Base-by-base conservation (phyloP, 2,113 vertebrate species). In the Xiphorhynchus elegans region DNA sequence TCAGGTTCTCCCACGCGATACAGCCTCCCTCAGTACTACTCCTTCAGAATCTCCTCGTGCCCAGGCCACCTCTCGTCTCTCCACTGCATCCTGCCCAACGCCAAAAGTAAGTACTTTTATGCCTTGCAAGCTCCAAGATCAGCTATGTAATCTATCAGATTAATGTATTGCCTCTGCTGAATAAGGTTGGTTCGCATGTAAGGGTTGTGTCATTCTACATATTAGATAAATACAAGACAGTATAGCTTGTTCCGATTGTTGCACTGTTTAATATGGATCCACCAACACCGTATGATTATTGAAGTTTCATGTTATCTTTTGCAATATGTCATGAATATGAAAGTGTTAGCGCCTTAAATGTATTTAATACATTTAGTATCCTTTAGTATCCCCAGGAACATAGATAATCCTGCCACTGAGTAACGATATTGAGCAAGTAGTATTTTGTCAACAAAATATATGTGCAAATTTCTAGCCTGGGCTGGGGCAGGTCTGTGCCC, bases 1-100 rank as follows among this genome's bases (percentile, higher is more conserved):
- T 98, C 99, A 99, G 98, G 99, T 99, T 97, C 99, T 99, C 95
- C 99, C 99, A 97, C 98, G 99, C 97, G 99, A 99, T 95, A 99
- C 99, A 42, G 99, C 99, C 76, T 99, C 99, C 96, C 99, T 99
- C 96, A 99, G 99, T 98, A 99, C 99, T 97, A 99, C 99, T 89
- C 99, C 99, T 90, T 99, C 99, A 47, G 99, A 99, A 98, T 99
- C 99, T 68, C 99, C 99, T 62, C 99, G 99, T 96, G 99, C 99
- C 97, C 99, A 99, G 98, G 99, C 99, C 97, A 99, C 99, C 72
- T 99, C 99, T 97, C 99, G 99, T 96, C 99, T 99, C 95, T 99
- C 99, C 96, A 99, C 99, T 90, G 99, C 99, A 84, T 99, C 99
- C 94, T 99, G 99, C 96, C 99, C 99, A 91, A 99, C 99, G 96